Conservation (phyloP, 2,888 invertebrate species). For the Temnothorax rugatulus region DNA sequence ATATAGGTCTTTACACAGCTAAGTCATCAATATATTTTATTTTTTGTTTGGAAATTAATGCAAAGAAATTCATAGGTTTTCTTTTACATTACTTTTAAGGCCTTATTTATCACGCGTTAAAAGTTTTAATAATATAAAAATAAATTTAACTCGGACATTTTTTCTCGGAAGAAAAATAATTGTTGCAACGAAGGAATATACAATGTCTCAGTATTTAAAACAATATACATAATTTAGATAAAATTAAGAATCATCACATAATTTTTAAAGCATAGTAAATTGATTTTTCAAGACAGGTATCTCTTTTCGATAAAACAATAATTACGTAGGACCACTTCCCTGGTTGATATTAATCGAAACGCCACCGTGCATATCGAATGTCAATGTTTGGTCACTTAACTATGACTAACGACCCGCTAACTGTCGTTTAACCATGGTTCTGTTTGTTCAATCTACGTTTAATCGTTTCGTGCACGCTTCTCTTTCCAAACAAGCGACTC, state of each 20-base stretch:
- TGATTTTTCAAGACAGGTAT: background rate
- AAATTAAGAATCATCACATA: background rate
- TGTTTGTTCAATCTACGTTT: conserved; percentile 75
- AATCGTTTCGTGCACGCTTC: conserved; percentile 76
- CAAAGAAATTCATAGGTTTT: background rate
- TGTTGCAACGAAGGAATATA: background rate
- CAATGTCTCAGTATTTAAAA: background rate
- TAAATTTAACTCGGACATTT: background rate
- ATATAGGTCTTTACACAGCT: background rate
- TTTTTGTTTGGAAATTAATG: background rate
- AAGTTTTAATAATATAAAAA: conserved; percentile 1
- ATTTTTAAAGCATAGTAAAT: background rate
- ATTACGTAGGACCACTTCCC: background rate
- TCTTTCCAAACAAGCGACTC: conserved; percentile 67
- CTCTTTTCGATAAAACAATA: background rate
- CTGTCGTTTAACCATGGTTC: conserved; percentile 70
- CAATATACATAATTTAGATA: background rate
- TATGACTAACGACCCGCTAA: conserved; percentile 75
- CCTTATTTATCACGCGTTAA: background rate
- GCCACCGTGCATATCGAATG: conserved; percentile 67
- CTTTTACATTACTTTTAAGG: background rate
- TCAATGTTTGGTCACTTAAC: conserved; percentile 77
- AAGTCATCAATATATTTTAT: background rate
- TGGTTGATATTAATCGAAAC: conserved; percentile 61
- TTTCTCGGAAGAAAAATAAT: background rate